A percentile compares a stretch with the other conserved stretches of the same genome.
Conservation (phyloP, 2,113 vertebrate genomes). For the Thunnus thynnus region DNA sequence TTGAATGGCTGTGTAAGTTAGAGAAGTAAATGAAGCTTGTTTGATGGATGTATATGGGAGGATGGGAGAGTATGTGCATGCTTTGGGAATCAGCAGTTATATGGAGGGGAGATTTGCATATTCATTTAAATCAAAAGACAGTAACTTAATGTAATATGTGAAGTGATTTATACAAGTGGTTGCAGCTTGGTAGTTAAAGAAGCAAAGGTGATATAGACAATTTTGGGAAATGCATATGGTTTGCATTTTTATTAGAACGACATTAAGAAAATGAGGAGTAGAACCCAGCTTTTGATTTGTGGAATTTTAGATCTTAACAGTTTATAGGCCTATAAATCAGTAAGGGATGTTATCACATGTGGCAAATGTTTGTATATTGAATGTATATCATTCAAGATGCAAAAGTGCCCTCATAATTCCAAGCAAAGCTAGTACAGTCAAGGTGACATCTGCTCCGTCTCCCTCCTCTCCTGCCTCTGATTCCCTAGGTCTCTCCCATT, state of each 20-base stretch:
- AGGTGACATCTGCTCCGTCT: conserved; percentile 46
- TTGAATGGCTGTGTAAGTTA: conserved; percentile 27
- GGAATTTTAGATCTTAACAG: not conserved
- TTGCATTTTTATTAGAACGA: conserved; percentile 17
- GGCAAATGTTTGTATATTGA: not conserved
- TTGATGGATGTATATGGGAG: conserved; percentile 31
- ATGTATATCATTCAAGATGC: not conserved
- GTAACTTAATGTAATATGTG: not conserved
- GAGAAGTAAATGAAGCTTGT: conserved; percentile 54
- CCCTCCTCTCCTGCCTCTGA: not conserved
- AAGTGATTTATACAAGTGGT: not conserved
- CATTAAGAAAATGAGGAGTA: not conserved
- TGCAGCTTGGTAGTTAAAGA: conserved; percentile 3
- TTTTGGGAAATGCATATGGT: not conserved
- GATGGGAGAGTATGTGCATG: not conserved
- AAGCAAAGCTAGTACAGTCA: not conserved
- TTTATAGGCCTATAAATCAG: conserved; percentile 25
- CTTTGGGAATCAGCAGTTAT: not conserved
- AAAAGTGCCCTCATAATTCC: not conserved
- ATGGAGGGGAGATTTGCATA: conserved; percentile 37
- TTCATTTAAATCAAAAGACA: conserved; percentile 44
- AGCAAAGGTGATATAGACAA: not conserved
- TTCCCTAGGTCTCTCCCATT: conserved; percentile 28
- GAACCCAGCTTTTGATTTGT: not conserved
- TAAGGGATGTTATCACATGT: not conserved